phyloP scores from a whole-genome alignment of 2,888 invertebrate genomes.

The Steromphala cineraria region DNA sequence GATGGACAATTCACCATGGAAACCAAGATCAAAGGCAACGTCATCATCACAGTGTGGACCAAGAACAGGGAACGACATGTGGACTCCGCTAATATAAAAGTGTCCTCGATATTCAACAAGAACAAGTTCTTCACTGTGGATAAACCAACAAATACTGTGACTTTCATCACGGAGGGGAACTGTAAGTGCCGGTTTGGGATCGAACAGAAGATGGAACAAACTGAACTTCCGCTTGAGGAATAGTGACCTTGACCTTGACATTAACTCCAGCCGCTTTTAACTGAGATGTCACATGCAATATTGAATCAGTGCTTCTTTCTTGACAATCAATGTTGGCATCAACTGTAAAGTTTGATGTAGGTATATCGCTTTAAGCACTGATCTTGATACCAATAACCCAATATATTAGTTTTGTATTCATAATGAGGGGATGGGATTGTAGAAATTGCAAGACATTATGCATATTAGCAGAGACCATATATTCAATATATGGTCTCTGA shows the following conservation, averaged over 20 bases:
- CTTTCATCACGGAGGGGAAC: constrained; percentile 68
- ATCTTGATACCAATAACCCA: too few relatives aligned
- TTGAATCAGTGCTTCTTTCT: too few relatives aligned
- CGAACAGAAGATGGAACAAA: constrained; percentile 74
- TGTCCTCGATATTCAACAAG: constrained; percentile 68
- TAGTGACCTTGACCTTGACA: neutral
- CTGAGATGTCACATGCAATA: too few relatives aligned
- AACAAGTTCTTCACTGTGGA: constrained; percentile 63
- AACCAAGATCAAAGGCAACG: constrained; percentile 71
- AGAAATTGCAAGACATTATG: too few relatives aligned
- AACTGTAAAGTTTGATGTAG: too few relatives aligned
- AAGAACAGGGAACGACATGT: constrained; percentile 72
- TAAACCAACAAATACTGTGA: constrained; percentile 47
- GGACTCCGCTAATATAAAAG: constrained; percentile 68
- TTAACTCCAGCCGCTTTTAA: too few relatives aligned
- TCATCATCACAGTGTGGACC: constrained; percentile 70
- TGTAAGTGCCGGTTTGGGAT: constrained; percentile 75
- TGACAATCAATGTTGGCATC: too few relatives aligned
- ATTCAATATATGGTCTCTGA: too few relatives aligned
- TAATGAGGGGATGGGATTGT: too few relatives aligned
- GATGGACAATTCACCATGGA: constrained; percentile 71
- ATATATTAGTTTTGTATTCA: too few relatives aligned
- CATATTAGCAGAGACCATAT: too few relatives aligned
- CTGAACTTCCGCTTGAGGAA: constrained; percentile 49
- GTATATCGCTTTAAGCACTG: too few relatives aligned